These are phyloP conservation scores for Watsonalla binaria DNA, from an alignment of 2,888 invertebrate species.

Conservation along the genomic window DNA sequence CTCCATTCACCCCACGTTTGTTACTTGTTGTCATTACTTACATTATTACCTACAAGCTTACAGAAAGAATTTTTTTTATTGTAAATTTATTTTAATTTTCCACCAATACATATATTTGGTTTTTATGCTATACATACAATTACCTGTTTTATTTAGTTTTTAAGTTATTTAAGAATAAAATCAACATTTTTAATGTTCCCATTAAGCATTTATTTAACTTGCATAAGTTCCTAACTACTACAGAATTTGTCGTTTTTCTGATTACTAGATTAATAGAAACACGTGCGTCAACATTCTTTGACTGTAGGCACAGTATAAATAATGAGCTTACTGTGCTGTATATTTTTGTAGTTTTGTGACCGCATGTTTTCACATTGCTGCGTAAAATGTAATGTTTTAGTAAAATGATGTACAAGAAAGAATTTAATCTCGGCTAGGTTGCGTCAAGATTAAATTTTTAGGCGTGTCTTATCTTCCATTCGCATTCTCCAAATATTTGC, in stretches of 20 bases:
- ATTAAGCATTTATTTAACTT: too few relatives aligned
- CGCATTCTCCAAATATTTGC: conserved; percentile 45
- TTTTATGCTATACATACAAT: too few relatives aligned
- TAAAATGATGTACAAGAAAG: conserved; percentile 23
- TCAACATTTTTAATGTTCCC: too few relatives aligned
- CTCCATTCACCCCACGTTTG: conserved; percentile 18
- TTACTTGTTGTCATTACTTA: conserved; percentile 9
- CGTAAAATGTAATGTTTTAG: background rate
- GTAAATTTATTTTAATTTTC: too few relatives aligned
- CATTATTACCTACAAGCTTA: background rate
- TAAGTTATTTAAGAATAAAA: too few relatives aligned
- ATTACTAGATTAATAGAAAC: background rate
- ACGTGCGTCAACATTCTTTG: background rate
- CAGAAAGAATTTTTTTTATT: conserved; percentile 1
- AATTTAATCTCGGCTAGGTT: conserved; percentile 44
- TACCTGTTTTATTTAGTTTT: too few relatives aligned
- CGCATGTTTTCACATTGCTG: conserved; percentile 1
- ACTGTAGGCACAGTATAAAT: background rate
- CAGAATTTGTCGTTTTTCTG: too few relatives aligned
- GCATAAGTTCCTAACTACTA: too few relatives aligned
- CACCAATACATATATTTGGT: too few relatives aligned
- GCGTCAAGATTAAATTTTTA: conserved; percentile 49
- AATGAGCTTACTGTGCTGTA: background rate
- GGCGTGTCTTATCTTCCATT: conserved; percentile 41
- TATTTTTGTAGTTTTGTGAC: background rate